phyloP scores from a whole-genome alignment of 2,888 invertebrate species.

The Apoda limacodes region DNA sequence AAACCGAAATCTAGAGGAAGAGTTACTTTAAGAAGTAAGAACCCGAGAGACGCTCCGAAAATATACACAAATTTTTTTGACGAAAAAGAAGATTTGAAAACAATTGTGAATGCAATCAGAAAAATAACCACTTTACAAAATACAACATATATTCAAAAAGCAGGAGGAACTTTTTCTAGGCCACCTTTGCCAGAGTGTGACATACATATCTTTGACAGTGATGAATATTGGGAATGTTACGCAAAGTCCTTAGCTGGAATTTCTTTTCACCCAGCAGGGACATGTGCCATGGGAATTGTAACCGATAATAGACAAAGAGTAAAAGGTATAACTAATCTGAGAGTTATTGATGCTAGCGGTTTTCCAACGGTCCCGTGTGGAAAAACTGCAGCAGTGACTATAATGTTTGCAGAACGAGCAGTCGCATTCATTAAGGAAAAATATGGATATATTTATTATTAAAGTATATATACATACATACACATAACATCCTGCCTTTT shows the following conservation, averaged over 20 bases:
- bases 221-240: conserved; percentile 54
- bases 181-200: conserved; percentile 28
- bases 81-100: conserved; percentile 30
- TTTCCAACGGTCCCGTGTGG: conserved; percentile 45
- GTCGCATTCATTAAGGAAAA: conserved; percentile 37
- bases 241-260: conserved; percentile 36
- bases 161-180: conserved; percentile 17
- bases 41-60: conserved; percentile 34
- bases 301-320: conserved; percentile 36
- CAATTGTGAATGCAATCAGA: conserved; percentile 33
- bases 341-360: conserved; percentile 50
- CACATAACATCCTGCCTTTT: no score
- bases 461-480: no score
- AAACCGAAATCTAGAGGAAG: conserved; percentile 46
- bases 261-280: conserved; percentile 54
- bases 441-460: no score
- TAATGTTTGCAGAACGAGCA: background rate
- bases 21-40: conserved; percentile 30
- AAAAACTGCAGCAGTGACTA: conserved; percentile 43
- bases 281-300: conserved; percentile 44
- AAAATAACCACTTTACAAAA: conserved; percentile 30
- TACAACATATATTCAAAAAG: conserved; percentile 28
- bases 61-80: conserved; percentile 45
- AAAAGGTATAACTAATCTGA: conserved; percentile 28
- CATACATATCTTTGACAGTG: conserved; percentile 26